phyloP scores from a whole-genome alignment of 2,797 vertebrate species.

The Apodemus agrarius region DNA sequence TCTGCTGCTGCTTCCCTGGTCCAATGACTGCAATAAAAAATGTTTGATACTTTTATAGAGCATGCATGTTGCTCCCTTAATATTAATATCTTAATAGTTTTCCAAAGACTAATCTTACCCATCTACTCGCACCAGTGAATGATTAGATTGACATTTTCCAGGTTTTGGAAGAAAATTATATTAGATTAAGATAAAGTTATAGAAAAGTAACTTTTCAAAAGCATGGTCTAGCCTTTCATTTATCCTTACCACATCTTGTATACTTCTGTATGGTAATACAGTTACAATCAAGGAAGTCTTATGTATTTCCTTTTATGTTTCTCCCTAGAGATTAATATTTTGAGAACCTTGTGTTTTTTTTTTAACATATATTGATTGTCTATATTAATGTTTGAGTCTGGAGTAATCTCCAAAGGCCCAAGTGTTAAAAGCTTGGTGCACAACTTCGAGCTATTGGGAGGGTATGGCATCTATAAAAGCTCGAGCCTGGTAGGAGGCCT shows the following conservation, averaged over 20 bases:
- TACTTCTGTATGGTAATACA: neutral
- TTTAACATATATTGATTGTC: neutral
- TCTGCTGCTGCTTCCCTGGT: neutral
- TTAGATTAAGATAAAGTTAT: conserved; percentile 24
- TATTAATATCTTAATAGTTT: neutral
- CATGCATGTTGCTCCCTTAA: neutral
- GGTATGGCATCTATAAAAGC: neutral
- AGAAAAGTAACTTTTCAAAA: conserved; percentile 8
- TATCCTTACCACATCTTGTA: neutral
- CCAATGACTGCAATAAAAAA: conserved; percentile 14
- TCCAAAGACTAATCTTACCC: conserved; percentile 19
- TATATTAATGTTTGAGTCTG: neutral
- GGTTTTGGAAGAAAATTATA: neutral
- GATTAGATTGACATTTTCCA: conserved; percentile 34
- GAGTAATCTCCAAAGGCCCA: neutral
- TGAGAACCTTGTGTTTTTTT: neutral
- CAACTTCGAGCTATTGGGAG: neutral
- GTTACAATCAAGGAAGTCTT: conserved; percentile 12
- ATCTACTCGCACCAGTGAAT: conserved; percentile 42
- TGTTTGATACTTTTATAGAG: conserved; percentile 24
- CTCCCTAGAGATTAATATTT: conserved; percentile 14
- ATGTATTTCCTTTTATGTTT: conserved; percentile 17
- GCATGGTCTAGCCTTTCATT: neutral
- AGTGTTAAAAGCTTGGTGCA: neutral
- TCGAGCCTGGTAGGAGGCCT: neutral